phyloP scores from a whole-genome alignment of 1,140 invertebrate genomes.

The Heliconius nattereri region DNA sequence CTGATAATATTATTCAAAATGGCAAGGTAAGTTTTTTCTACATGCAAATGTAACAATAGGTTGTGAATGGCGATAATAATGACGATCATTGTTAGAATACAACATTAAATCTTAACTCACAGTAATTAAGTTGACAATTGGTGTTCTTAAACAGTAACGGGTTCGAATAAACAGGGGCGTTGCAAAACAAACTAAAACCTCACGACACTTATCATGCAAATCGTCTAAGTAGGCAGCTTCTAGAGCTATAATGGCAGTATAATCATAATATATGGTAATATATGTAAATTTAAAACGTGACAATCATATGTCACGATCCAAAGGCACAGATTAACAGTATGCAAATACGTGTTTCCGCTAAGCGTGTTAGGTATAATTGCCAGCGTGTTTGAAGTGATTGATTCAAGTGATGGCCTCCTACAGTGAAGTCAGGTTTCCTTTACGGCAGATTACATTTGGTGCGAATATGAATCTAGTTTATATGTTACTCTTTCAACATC shows the following conservation, averaged over 20 bases:
- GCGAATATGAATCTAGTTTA: neutral
- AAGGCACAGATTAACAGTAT: conserved; percentile 63
- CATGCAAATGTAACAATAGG: conserved; percentile 1
- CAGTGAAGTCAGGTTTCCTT: neutral
- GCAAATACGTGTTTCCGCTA: conserved; percentile 64
- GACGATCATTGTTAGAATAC: neutral
- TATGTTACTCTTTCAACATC: neutral
- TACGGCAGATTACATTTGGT: neutral
- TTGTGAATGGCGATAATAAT: neutral
- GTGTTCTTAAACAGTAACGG: conserved; percentile 41
- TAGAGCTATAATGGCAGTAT: conserved; percentile 50
- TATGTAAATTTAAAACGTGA: conserved; percentile 79
- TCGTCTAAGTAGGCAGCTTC: conserved; percentile 56
- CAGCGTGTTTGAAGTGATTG: conserved; percentile 59
- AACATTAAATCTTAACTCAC: conserved; percentile 32
- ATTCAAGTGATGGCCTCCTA: conserved; percentile 38
- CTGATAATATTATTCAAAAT: conserved; percentile 65
- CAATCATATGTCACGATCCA: conserved; percentile 73
- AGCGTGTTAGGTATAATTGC: conserved; percentile 63
- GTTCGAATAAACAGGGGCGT: conserved; percentile 50
- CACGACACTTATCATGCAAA: conserved; percentile 70
- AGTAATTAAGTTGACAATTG: conserved; percentile 42
- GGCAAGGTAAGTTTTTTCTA: conserved; percentile 61
- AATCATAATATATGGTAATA: conserved; percentile 66
- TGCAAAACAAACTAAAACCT: conserved; percentile 57